phyloP scores from a whole-genome alignment of 2,113 vertebrate species.

The Donacobius atricapilla region DNA sequence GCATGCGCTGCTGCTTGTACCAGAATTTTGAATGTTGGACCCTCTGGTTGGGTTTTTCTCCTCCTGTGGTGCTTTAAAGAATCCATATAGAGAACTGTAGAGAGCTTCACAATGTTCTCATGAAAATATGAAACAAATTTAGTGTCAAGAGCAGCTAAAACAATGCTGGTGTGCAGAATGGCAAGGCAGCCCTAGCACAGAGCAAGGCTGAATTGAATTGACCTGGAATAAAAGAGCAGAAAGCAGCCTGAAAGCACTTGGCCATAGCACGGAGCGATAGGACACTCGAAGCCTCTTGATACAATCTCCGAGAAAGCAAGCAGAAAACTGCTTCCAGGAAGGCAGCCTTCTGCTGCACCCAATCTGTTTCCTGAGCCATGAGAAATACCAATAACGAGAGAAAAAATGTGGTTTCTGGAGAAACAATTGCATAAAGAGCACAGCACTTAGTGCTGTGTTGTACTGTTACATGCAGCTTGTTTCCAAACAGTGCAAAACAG shows the following conservation, averaged over 20 bases:
- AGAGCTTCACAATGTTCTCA: not conserved
- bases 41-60: not conserved
- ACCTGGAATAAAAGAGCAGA: not conserved
- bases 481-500: not conserved
- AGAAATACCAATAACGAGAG: not conserved
- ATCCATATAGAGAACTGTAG: not conserved
- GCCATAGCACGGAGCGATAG: not conserved
- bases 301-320: not conserved
- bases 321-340: not conserved
- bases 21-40: not conserved
- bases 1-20: not conserved
- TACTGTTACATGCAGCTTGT: not conserved
- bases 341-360: not conserved
- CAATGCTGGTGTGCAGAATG: not conserved
- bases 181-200: not conserved
- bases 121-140: not conserved
- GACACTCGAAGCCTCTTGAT: not conserved
- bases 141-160: not conserved
- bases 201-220: not conserved
- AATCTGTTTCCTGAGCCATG: not conserved
- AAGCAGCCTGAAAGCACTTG: not conserved
- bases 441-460: accelerated
- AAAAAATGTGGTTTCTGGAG: not conserved
- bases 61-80: not conserved
- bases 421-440: not conserved